phyloP scores from a whole-genome alignment of 2,888 invertebrate genomes.

The Pogonocherus hispidulus region DNA sequence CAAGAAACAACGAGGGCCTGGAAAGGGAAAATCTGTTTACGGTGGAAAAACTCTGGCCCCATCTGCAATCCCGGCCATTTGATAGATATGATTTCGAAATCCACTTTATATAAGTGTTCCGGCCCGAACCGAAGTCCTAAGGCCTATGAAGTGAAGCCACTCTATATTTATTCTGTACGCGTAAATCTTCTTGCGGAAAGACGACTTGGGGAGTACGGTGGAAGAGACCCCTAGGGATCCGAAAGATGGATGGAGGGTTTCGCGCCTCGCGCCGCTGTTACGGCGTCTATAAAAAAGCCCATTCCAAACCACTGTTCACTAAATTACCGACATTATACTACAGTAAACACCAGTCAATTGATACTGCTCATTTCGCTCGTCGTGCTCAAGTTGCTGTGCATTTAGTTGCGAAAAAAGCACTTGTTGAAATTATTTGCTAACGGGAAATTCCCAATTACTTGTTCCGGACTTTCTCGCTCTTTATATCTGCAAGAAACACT shows the following conservation, averaged over 20 bases:
- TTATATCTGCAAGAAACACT: conserved; percentile 19
- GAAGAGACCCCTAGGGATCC: conserved; percentile 54
- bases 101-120: conserved; percentile 66
- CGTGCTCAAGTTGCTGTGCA: conserved; percentile 28
- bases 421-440: conserved; percentile 43
- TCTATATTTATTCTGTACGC: conserved; percentile 59
- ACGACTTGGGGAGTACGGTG: conserved; percentile 48
- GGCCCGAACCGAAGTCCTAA: conserved; percentile 47
- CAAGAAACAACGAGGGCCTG: not conserved
- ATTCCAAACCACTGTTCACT: conserved; percentile 58
- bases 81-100: conserved; percentile 66
- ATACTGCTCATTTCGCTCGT: conserved; percentile 52
- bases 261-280: conserved; percentile 57
- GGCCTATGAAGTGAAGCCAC: conserved; percentile 48
- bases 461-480: conserved; percentile 15
- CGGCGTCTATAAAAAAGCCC: conserved; percentile 57
- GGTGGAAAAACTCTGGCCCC: conserved; percentile 22
- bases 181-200: conserved; percentile 64
- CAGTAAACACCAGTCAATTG: conserved; percentile 68
- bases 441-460: conserved; percentile 36
- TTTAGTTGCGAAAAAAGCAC: conserved; percentile 42
- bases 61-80: conserved; percentile 54
- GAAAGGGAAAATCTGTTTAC: not conserved
- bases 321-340: conserved; percentile 60
- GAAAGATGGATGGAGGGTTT: conserved; percentile 60